Evolutionary conservation across 2,113 vertebrate species (phyloP), one percentile per base, ranked within the genome.

Genomic region (Seriola aureovittata): DNA sequence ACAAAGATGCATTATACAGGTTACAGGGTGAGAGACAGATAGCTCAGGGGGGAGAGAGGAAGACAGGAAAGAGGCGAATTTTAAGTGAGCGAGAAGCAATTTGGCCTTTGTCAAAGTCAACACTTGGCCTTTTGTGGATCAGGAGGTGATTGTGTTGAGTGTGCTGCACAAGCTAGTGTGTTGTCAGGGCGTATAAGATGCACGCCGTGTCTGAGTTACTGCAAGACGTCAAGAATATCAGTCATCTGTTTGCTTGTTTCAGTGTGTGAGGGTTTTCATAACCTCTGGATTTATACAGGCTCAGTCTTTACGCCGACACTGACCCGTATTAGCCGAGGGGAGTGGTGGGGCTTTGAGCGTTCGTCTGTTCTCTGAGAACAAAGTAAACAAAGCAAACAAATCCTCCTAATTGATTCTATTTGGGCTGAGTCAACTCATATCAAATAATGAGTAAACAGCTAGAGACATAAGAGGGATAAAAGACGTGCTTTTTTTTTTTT

Each of bases 21-120:
- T 44, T 55, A 65, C n/a, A 29, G 5, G 46, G 23, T 55, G 72
- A 70, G 46, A 75, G 72, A 78, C n/a, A 21, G 52, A 62, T 55
- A 60, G 58, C 36, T 63, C 23, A 23, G 50, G 54, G 57, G 67
- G 84, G 75, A 70, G 74, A 10, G 36, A 75, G 29, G 57, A 64
- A 78, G 76, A 74, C 58, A 59, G 63, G 29, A 75, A 54, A 64
- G 62, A 81, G n/a, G 57, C 17, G 34, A 57, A 82, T 55, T 78
- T 73, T 59, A 71, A n/a, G 74, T 66, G 77, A 77, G 79, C 48
- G 80, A 69, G 84, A 78, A 80, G 70, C 54, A 34, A 81, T 82
- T 78, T 95, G 94, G 85, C 93, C 92, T 95, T 95, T 95, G 91
- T 94, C 93, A 95, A 94, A 94, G 92, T 93, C 92, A 91, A 88